Base-by-base conservation (phyloP, 2,797 vertebrate species). In the Leptatherina wallacei region DNA sequence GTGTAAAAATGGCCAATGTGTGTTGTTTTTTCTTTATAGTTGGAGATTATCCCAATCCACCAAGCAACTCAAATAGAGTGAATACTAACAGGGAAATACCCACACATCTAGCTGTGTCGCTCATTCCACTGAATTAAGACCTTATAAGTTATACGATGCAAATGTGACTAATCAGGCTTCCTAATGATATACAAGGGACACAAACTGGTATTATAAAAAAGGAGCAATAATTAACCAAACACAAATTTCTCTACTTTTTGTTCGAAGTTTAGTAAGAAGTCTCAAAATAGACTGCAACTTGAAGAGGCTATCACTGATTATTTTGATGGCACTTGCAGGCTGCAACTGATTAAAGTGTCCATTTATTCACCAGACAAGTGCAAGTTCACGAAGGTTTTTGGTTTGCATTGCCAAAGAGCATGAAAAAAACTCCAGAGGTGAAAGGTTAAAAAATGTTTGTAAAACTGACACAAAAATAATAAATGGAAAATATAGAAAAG, bases 301-400 rank as follows among this genome's bases (percentile, higher is more conserved):
- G 9, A 49, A 22, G 20, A 49, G 42, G 42, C 9, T 16, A 4
- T 13, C 14, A 5, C 40, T 10, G 47, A 54, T 54, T 27, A 20
- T 30, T 30, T 16, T 56, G 29, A 56, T 79, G 77, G 74, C 81
- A 74, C 81, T 61, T 64, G 10, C 32, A 60, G 57, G 5, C 30
- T 61, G 47, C 33, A 22, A 9, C 9, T 30, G 3, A 33, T 55
- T n/a, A 7, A 56, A 14, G 27, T 6, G 0, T 33, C 6, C 14
- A 8, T 64, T 24, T 51, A 0, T 67, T 49, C 29, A 18, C 29
- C 54, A 56, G 54, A 3, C 27, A 56, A 18, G 30, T 9, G 30
- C 18, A 55, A 62, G 32, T 22, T 69, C n/a, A 38, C 44, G 18
- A 33, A 24, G 20, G 29, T 18, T 58, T 72, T 52, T 33, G 5